Percentiles rank a stretch among this genome's conserved stretches.
phyloP scores from a whole-genome alignment of 1,140 invertebrate species.

The Drosophila nasuta region DNA sequence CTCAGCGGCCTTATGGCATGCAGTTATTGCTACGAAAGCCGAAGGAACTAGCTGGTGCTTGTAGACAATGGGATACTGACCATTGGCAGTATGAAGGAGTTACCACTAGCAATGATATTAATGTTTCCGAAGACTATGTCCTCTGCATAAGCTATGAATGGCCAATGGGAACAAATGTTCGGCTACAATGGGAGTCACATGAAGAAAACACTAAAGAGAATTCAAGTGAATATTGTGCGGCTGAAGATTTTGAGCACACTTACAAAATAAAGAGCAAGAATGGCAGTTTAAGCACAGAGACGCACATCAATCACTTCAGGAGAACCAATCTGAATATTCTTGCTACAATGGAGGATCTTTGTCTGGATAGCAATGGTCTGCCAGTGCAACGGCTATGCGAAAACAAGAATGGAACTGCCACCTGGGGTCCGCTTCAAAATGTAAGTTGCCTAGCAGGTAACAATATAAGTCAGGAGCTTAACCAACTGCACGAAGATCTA shows the following conservation, averaged over 20 bases:
- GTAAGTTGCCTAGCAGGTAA: constrained; percentile 40
- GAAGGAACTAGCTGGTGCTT: constrained; percentile 32
- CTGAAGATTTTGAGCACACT: constrained; percentile 41
- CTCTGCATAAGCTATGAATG: constrained; percentile 86
- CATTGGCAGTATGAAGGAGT: constrained; percentile 70
- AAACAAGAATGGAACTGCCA: constrained; percentile 28
- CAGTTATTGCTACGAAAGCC: constrained; percentile 60
- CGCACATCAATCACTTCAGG: constrained; percentile 42
- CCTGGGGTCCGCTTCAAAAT: constrained; percentile 41
- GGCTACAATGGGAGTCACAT: constrained; percentile 22
- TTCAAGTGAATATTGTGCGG: constrained; percentile 28
- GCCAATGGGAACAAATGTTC: constrained; percentile 70
- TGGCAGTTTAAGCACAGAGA: neutral
- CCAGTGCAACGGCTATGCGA: constrained; percentile 47
- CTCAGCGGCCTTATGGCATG: constrained; percentile 39
- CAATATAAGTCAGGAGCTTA: constrained; percentile 49
- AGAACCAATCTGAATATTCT: constrained; percentile 42
- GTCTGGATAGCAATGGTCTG: constrained; percentile 49
- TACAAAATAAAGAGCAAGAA: constrained; percentile 17
- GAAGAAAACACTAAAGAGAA: neutral
- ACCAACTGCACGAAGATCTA: constrained; percentile 16
- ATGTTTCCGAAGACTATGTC: constrained; percentile 9
- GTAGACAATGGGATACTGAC: constrained; percentile 78
- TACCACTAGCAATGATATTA: constrained; percentile 5
- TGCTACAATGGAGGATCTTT: constrained; percentile 51